Evolutionary conservation across 2,113 vertebrate genomes (phyloP).

Genomic region (Thunnus thynnus): DNA sequence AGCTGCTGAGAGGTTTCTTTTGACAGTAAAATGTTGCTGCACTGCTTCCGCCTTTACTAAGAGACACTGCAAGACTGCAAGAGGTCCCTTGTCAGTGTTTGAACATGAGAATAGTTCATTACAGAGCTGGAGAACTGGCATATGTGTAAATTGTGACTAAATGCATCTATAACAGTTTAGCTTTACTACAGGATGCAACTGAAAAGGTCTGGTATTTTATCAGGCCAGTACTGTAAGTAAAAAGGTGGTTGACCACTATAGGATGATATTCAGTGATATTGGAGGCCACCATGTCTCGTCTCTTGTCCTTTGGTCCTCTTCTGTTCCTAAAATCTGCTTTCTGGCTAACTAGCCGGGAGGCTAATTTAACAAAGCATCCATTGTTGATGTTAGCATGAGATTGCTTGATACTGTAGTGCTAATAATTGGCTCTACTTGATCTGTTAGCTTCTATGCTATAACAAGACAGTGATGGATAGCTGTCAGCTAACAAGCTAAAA

Average conservation of each 20-base stretch:
- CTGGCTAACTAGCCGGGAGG: background rate
- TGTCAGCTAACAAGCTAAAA: constrained; percentile 40
- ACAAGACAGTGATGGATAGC: constrained; percentile 33
- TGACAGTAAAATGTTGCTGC: too few species aligned
- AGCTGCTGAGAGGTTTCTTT: too few species aligned
- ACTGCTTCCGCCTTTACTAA: too few species aligned
- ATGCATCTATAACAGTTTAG: too few species aligned
- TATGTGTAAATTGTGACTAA: too few species aligned
- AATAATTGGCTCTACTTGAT: constrained; percentile 12
- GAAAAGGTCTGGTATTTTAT: background rate
- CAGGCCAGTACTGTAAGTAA: background rate
- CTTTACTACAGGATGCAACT: too few species aligned
- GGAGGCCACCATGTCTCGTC: background rate
- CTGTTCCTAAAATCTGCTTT: background rate
- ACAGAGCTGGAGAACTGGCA: too few species aligned
- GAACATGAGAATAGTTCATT: too few species aligned
- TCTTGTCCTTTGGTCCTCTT: background rate
- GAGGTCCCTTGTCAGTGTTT: too few species aligned
- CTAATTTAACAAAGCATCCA: background rate
- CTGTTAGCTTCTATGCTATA: constrained; percentile 2
- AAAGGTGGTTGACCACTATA: too few species aligned
- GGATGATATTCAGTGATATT: too few species aligned
- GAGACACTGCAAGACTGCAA: too few species aligned
- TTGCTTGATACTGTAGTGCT: background rate
- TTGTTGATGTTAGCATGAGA: background rate